Evolutionary conservation across 2,113 vertebrate species (phyloP).

Genomic region (Muntiacus reevesi): DNA sequence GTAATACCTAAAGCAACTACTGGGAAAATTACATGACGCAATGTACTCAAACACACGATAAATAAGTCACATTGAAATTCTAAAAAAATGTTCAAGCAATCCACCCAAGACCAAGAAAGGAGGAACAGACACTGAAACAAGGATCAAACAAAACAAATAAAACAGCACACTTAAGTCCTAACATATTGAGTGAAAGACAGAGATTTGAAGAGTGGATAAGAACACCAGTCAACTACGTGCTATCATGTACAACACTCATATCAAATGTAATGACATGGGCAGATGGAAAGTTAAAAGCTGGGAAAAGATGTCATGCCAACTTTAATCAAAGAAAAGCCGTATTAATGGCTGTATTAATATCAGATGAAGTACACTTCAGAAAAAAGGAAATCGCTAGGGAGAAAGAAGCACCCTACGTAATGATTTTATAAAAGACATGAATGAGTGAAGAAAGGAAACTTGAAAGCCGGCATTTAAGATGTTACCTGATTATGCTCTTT

Average conservation of each 20-base stretch:
- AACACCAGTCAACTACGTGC: background rate
- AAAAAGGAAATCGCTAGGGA: background rate
- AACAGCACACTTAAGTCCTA: background rate
- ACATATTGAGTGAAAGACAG: background rate
- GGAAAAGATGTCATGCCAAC: background rate
- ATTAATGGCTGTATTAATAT: background rate
- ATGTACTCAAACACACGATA: background rate
- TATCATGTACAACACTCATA: background rate
- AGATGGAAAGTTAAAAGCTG: background rate
- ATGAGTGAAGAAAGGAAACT: background rate
- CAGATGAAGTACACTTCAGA: background rate
- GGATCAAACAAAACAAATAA: background rate
- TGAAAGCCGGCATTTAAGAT: background rate
- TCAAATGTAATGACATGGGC: background rate
- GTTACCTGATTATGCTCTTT: background rate
- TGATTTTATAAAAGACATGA: background rate
- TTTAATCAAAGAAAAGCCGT: background rate
- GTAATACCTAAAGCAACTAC: background rate
- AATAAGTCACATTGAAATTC: background rate
- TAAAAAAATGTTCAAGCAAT: background rate
- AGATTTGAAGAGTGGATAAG: background rate
- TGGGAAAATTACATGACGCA: background rate
- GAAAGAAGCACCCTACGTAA: background rate
- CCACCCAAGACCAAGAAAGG: background rate
- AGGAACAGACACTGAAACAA: background rate